Evolutionary conservation across 2,113 vertebrate genomes (phyloP).

Genomic region (Syngnathus scovelli): DNA sequence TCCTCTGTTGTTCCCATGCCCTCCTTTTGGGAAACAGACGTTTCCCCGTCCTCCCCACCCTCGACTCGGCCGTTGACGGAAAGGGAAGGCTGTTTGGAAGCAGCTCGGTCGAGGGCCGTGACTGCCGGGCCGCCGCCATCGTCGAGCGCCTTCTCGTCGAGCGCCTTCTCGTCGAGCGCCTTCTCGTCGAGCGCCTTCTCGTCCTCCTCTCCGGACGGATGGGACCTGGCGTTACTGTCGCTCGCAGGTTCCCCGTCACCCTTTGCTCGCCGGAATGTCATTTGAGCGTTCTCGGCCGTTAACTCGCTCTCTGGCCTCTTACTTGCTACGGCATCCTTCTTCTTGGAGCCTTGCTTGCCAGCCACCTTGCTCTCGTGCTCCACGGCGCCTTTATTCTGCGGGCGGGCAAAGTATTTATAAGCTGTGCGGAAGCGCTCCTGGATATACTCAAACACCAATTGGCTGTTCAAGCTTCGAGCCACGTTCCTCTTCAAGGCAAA

Average conservation of each 20-base stretch:
- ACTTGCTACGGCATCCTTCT: background rate
- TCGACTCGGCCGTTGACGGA: conserved; percentile 59
- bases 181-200: conserved; percentile 34
- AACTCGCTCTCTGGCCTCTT: conserved; percentile 7
- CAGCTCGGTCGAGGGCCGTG: conserved; percentile 29
- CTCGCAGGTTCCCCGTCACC: conserved; percentile 41
- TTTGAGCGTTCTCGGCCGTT: background rate
- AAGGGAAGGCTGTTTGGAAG: conserved; percentile 36
- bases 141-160: conserved; percentile 35
- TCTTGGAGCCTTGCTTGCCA: conserved; percentile 12
- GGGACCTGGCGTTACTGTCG: conserved; percentile 39
- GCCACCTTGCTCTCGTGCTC: conserved; percentile 20
- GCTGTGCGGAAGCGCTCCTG: conserved; percentile 92
- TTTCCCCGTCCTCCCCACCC: conserved; percentile 53
- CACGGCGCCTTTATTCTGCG: conserved; percentile 74
- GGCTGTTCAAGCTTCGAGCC: conserved; percentile 95
- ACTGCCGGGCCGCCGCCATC: no score
- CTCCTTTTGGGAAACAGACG: conserved; percentile 50
- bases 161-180: background rate
- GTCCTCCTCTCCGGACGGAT: conserved; percentile 27
- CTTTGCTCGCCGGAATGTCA: conserved; percentile 11
- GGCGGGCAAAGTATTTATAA: conserved; percentile 95
- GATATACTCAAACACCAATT: conserved; percentile 98
- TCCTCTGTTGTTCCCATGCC: conserved; percentile 70
- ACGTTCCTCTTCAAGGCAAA: conserved; percentile 97